Conservation (phyloP, 2,888 invertebrate species). For the Pollenia labialis region DNA sequence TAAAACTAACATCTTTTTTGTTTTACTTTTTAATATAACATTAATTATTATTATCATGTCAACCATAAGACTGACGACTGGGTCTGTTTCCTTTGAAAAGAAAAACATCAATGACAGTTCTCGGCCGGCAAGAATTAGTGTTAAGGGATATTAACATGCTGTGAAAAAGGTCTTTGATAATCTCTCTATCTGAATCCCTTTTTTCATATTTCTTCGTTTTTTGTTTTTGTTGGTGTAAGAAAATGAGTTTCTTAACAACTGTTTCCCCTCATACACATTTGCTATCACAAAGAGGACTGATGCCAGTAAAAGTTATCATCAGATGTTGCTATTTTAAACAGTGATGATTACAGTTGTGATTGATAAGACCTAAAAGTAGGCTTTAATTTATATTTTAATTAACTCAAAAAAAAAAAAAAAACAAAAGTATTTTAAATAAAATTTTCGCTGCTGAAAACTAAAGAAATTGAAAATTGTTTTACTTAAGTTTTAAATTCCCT, state of each 20-base stretch:
- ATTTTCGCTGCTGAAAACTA: background rate
- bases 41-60: slow-evolving; percentile 50
- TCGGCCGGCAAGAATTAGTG: background rate
- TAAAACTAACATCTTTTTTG: slow-evolving; percentile 37
- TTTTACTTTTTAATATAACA: slow-evolving; percentile 5
- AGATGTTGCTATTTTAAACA: background rate
- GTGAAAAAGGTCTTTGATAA: slow-evolving; percentile 24
- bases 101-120: background rate
- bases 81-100: slow-evolving; percentile 2
- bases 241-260: slow-evolving; percentile 11
- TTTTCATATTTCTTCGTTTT: background rate
- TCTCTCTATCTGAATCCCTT: background rate
- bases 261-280: background rate
- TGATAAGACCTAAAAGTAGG: slow-evolving; percentile 18
- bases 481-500: background rate
- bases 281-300: slow-evolving; percentile 7
- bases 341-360: background rate
- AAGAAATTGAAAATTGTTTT: background rate
- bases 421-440: background rate
- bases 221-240: background rate
- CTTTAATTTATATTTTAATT: background rate
- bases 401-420: background rate
- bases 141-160: slow-evolving; percentile 32
- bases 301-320: background rate
- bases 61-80: slow-evolving; percentile 17